Conservation (phyloP, 2,113 vertebrate species). For the Ursus arctos region DNA sequence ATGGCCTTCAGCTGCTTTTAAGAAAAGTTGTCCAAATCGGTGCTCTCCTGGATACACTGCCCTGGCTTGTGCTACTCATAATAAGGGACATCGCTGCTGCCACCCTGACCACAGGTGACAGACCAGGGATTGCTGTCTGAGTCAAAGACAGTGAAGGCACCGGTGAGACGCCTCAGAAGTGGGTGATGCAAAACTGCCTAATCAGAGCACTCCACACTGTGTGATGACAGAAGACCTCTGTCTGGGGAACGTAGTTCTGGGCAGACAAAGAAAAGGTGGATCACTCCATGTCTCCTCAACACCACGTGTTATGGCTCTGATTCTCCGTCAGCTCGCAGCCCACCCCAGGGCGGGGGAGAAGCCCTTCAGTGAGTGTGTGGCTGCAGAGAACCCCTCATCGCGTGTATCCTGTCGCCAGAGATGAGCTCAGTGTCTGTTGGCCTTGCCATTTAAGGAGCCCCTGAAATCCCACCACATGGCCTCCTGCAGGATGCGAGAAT, state of each 20-base stretch:
- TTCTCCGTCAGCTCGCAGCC: too few relatives aligned
- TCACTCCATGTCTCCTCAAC: background rate
- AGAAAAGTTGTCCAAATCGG: background rate
- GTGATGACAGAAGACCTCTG: background rate
- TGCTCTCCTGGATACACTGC: background rate
- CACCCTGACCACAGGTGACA: background rate
- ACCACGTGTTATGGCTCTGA: background rate
- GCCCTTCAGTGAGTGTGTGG: too few relatives aligned
- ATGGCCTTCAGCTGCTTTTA: background rate
- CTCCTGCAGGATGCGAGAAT: background rate
- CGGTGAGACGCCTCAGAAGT: background rate
- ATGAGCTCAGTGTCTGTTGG: background rate
- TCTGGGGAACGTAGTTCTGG: background rate
- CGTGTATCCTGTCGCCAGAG: too few relatives aligned
- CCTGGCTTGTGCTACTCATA: background rate
- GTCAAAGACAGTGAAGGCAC: background rate
- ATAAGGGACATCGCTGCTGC: background rate
- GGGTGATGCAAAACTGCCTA: background rate
- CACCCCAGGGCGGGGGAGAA: too few relatives aligned
- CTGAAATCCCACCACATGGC: background rate
- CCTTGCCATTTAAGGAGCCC: background rate
- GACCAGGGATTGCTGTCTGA: background rate
- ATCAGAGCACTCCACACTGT: background rate
- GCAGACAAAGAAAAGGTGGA: background rate
- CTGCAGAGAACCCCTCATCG: background rate